Evolutionary conservation across 2,888 invertebrate species (phyloP).

Genomic region (Stenoptilia bipunctidactyla): DNA sequence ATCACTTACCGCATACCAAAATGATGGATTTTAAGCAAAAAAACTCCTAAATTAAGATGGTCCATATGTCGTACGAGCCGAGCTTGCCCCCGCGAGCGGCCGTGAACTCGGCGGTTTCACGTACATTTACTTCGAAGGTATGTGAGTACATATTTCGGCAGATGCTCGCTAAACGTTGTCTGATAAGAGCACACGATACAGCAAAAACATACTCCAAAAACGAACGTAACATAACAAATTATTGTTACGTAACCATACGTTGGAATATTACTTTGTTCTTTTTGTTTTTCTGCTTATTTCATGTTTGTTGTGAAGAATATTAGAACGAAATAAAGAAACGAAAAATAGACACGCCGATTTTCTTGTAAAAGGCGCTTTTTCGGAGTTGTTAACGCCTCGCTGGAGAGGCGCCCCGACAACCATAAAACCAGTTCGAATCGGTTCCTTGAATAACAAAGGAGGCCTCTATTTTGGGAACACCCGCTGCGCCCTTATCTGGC

Average conservation of each 20-base stretch:
- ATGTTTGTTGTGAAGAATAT: too few species aligned
- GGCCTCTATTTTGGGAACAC: conserved; percentile 57
- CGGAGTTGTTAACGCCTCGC: conserved; percentile 34
- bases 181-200: conserved; percentile 27
- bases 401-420: conserved; percentile 34
- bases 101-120: background rate
- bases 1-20: too few species aligned
- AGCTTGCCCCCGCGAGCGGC: background rate
- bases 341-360: conserved; percentile 12
- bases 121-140: background rate
- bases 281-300: too few species aligned
- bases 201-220: background rate
- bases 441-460: conserved; percentile 52
- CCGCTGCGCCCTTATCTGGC: conserved; percentile 46
- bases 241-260: too few species aligned
- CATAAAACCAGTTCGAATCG: conserved; percentile 54
- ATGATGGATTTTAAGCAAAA: too few species aligned
- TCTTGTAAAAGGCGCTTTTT: conserved; percentile 22
- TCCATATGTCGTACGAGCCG: too few species aligned
- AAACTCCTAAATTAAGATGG: too few species aligned
- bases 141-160: conserved; percentile 33
- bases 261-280: too few species aligned
- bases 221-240: too few species aligned
- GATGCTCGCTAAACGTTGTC: conserved; percentile 46
- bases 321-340: too few species aligned